Evolutionary conservation across 2,797 vertebrate species (phyloP).

Genomic region (Todus mexicanus): DNA sequence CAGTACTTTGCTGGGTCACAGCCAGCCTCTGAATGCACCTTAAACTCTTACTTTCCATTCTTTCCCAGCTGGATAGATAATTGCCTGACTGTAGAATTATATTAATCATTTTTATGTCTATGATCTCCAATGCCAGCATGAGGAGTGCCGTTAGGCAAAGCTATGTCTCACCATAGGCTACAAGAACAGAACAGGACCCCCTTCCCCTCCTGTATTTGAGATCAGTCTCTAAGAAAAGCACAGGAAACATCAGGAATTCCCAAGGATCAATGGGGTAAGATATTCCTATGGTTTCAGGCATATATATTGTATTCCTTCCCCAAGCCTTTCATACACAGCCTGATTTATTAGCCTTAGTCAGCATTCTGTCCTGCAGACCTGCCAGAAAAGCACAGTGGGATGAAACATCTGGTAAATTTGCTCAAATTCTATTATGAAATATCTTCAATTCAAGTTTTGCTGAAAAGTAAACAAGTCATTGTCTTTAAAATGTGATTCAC

Average conservation of each 20-base stretch:
- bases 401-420: constrained; percentile 75
- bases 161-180: constrained; percentile 18
- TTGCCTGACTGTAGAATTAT: constrained; percentile 31
- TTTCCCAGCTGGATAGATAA: constrained; percentile 50
- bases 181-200: constrained; percentile 15
- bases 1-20: constrained; percentile 5
- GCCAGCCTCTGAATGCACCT: constrained; percentile 5
- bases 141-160: constrained; percentile 23
- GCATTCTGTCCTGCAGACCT: constrained; percentile 55
- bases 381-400: constrained; percentile 64
- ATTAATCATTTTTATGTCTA: constrained; percentile 49
- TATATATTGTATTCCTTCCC: constrained; percentile 42
- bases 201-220: constrained; percentile 11
- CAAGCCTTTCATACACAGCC: constrained; percentile 38
- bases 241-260: constrained; percentile 45
- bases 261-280: constrained; percentile 25
- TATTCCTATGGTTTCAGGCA: constrained; percentile 24
- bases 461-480: constrained; percentile 72
- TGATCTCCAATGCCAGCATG: background rate
- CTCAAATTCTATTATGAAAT: constrained; percentile 69
- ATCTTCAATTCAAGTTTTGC: constrained; percentile 63
- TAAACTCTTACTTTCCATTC: constrained; percentile 32
- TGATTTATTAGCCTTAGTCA: constrained; percentile 71
- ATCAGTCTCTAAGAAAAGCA: constrained; percentile 34
- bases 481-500: constrained; percentile 60